Percentiles rank a stretch among this genome's conserved stretches.
Evolutionary conservation across 92 coral and sea anemone species (phyloP).

Genomic region (Porites rus): DNA sequence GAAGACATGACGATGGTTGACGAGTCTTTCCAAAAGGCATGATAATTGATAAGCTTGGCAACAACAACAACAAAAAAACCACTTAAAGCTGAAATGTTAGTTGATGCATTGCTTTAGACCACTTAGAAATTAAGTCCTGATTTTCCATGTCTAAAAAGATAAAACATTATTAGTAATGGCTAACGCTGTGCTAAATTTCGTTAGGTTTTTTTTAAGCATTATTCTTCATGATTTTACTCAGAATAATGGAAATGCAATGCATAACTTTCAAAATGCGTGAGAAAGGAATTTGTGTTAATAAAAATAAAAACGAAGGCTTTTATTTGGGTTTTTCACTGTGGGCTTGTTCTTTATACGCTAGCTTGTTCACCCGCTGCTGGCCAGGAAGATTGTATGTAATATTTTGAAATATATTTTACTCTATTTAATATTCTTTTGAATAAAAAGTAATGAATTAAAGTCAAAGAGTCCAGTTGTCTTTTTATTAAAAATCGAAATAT

Average conservation of each 20-base stretch:
- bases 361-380: not conserved
- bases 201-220: not conserved
- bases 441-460: too few species aligned
- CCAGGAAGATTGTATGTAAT: not conserved
- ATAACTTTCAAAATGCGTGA: not conserved
- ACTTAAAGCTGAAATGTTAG: not conserved
- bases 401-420: too few species aligned
- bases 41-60: not conserved
- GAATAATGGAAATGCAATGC: not conserved
- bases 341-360: not conserved
- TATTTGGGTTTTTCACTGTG: not conserved
- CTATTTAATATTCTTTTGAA: not conserved
- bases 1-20: conserved; percentile 14
- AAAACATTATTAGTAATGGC: too few species aligned
- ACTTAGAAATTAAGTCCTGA: not conserved
- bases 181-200: not conserved
- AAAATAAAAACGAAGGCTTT: not conserved
- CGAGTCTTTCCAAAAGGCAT: not conserved
- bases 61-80: not conserved
- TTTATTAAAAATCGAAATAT: too few species aligned
- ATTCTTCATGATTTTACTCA: not conserved
- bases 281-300: not conserved
- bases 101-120: not conserved
- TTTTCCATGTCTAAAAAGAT: too few species aligned
- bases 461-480: too few species aligned